Evolutionary conservation across 2,113 vertebrate species (phyloP).

Genomic region (Progne subis): DNA sequence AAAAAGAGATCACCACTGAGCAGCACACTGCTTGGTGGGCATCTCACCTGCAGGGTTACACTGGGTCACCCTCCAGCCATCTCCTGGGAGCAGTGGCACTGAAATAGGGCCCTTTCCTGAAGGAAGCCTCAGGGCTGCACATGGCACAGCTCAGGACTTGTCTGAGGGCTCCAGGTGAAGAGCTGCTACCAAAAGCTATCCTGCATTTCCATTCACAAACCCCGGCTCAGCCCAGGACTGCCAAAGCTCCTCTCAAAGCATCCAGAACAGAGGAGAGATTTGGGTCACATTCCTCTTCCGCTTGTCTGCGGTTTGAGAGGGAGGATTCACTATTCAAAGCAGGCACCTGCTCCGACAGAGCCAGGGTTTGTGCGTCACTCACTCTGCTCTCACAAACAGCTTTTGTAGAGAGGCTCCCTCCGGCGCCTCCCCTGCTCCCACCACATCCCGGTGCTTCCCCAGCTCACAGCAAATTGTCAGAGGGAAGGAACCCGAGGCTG

Average conservation of each 20-base stretch:
- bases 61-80: background rate
- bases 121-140: fast-evolving
- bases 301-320: background rate
- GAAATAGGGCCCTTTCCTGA: background rate
- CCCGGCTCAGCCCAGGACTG: background rate
- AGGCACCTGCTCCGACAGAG: constrained; percentile 46
- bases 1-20: background rate
- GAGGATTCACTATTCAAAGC: constrained; percentile 19
- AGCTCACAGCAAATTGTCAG: background rate
- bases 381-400: background rate
- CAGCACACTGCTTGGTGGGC: background rate
- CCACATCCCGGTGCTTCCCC: background rate
- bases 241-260: background rate
- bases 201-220: background rate
- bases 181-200: background rate
- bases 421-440: constrained; percentile 4
- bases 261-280: background rate
- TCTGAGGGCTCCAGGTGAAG: background rate
- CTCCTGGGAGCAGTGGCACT: background rate
- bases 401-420: background rate
- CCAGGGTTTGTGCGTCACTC: background rate
- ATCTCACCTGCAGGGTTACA: background rate
- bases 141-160: background rate
- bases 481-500: background rate
- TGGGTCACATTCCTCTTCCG: constrained; percentile 33